Conservation (phyloP, 2,113 vertebrate genomes). For the Puntigrus tetrazona region DNA sequence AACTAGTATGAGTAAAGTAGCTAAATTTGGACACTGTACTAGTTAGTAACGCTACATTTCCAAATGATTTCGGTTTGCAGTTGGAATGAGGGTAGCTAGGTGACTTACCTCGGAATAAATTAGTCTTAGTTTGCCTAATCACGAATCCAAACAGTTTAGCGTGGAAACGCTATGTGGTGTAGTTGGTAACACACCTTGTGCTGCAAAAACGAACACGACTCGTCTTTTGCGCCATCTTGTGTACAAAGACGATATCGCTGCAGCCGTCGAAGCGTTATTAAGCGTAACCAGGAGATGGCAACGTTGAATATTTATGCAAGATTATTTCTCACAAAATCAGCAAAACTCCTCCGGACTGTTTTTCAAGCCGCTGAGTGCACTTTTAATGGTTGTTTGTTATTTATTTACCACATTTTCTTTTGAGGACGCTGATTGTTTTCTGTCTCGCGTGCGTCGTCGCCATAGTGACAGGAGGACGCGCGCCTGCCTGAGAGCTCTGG, state of each 20-base stretch:
- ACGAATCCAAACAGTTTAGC: background rate
- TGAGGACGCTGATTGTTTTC: background rate
- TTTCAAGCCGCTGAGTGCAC: background rate
- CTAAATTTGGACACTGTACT: background rate
- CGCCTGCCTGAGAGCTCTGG: background rate
- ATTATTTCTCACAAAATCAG: background rate
- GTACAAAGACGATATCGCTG: background rate
- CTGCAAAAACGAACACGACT: background rate
- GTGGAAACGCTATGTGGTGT: background rate
- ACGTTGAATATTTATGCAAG: background rate
- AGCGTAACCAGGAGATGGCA: background rate
- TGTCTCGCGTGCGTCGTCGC: background rate
- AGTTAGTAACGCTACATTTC: background rate
- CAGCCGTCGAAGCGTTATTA: background rate
- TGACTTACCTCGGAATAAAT: background rate
- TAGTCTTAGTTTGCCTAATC: background rate
- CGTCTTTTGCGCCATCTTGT: slow-evolving; percentile 21
- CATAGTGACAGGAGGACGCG: slow-evolving; percentile 26
- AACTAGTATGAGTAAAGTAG: background rate
- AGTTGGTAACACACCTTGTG: background rate
- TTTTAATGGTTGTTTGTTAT: background rate
- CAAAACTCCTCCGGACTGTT: background rate
- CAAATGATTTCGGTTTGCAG: background rate
- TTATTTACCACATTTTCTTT: background rate
- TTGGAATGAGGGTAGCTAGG: background rate